Percentiles rank a stretch among this genome's conserved stretches.
phyloP scores from a whole-genome alignment of 2,888 invertebrate species.

The Dicycla oo region DNA sequence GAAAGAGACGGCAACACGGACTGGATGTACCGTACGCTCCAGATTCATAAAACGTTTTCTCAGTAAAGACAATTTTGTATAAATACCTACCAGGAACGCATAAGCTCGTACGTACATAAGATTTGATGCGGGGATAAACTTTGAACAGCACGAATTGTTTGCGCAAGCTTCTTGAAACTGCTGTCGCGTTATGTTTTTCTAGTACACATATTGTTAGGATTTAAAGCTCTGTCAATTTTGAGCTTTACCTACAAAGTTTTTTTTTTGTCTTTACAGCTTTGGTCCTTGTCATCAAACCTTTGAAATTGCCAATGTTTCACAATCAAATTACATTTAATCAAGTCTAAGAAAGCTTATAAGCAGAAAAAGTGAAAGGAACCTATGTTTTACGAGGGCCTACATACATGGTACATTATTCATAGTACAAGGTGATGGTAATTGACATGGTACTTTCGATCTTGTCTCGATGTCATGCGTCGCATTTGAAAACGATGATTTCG shows the following conservation, averaged over 20 bases:
- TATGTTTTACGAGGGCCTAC: conserved; percentile 33
- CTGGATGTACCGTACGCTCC: conserved; percentile 76
- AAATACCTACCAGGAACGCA: conserved; percentile 73
- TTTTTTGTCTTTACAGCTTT: not conserved
- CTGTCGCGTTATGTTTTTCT: conserved; percentile 59
- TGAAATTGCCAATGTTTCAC: too few species aligned
- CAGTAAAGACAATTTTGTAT: conserved; percentile 75
- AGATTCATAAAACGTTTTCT: conserved; percentile 73
- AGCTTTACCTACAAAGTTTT: not conserved
- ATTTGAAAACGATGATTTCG: conserved; percentile 59
- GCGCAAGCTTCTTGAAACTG: conserved; percentile 40
- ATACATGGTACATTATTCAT: conserved; percentile 61
- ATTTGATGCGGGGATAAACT: conserved; percentile 60
- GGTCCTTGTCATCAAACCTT: not conserved
- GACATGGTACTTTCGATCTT: conserved; percentile 61
- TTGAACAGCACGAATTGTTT: conserved; percentile 38
- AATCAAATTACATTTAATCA: not conserved
- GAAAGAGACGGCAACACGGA: conserved; percentile 56
- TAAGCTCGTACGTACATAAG: conserved; percentile 56
- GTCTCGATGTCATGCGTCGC: conserved; percentile 47
- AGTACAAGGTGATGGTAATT: conserved; percentile 53
- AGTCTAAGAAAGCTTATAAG: conserved; percentile 38
- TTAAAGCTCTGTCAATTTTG: conserved; percentile 22
- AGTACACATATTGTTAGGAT: conserved; percentile 40
- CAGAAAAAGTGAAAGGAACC: conserved; percentile 53